Conservation (phyloP, 1,140 invertebrate genomes). For the Acromyrmex charruanus region DNA sequence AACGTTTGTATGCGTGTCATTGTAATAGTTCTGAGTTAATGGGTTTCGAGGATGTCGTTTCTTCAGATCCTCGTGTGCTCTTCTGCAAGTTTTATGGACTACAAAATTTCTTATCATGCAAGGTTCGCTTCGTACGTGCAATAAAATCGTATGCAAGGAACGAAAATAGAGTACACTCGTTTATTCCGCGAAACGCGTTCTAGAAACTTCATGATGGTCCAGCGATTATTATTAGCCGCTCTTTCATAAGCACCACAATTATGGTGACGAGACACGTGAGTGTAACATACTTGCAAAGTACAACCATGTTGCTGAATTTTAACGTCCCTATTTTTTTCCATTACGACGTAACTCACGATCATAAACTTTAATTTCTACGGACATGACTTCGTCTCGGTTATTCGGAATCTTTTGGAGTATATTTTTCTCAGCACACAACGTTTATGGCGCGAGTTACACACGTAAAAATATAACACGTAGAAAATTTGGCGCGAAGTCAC, state of each 20-base stretch:
- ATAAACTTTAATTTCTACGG: conserved; percentile 52
- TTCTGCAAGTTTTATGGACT: conserved; percentile 29
- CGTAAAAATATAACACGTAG: conserved; percentile 59
- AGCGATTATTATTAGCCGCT: conserved; percentile 52
- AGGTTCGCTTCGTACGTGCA: conserved; percentile 19
- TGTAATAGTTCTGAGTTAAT: neutral
- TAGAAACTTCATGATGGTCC: conserved; percentile 42
- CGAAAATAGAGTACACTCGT: conserved; percentile 31
- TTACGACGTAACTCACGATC: conserved; percentile 22
- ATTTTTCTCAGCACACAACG: neutral
- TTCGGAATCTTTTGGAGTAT: neutral
- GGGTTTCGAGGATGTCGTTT: neutral
- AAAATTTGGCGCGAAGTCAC: conserved; percentile 57
- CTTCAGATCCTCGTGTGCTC: neutral
- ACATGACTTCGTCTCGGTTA: neutral
- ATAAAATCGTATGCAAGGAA: conserved; percentile 19
- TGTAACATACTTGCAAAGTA: neutral
- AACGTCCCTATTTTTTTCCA: conserved; percentile 19
- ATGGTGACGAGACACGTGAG: conserved; percentile 1
- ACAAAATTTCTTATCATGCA: conserved; percentile 37
- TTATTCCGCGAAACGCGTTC: conserved; percentile 11
- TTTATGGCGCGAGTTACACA: conserved; percentile 37
- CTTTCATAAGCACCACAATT: conserved; percentile 31
- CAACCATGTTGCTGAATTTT: conserved; percentile 29
- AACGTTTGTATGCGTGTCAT: neutral